Evolutionary conservation across 2,888 invertebrate species (phyloP).

Genomic region (Seira ritae): DNA sequence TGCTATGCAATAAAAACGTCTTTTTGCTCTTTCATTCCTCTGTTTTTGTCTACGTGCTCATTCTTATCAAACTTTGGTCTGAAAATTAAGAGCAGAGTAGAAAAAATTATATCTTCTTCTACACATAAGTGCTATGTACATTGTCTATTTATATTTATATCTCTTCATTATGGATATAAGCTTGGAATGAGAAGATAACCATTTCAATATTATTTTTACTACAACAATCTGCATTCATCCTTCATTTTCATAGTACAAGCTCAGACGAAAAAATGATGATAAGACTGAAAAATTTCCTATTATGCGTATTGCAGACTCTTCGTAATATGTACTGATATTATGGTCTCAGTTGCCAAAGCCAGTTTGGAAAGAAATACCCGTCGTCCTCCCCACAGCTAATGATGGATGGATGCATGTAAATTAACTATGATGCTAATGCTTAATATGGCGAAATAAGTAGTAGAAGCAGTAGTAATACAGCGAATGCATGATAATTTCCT

Average conservation of each 20-base stretch:
- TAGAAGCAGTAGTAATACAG: background rate
- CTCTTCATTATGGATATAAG: too few relatives aligned
- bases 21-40: constrained; percentile 8
- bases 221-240: too few relatives aligned
- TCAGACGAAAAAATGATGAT: background rate
- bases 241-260: too few relatives aligned
- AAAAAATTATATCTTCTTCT: too few relatives aligned
- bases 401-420: constrained; percentile 62
- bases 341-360: constrained; percentile 15
- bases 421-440: constrained; percentile 33
- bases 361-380: constrained; percentile 40
- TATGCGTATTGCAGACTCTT: too few relatives aligned
- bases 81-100: too few relatives aligned
- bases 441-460: constrained; percentile 19
- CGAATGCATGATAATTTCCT: constrained; percentile 22
- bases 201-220: too few relatives aligned
- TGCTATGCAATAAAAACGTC: constrained; percentile 30
- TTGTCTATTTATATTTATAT: too few relatives aligned
- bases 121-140: too few relatives aligned
- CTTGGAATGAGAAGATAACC: too few relatives aligned
- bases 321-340: too few relatives aligned
- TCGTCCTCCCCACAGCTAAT: constrained; percentile 32
- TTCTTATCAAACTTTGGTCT: constrained; percentile 25
- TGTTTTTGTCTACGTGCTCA: constrained; percentile 26
- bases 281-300: background rate